These are phyloP conservation scores for Cyphotilapia sp. DNA, from an alignment of 2,113 vertebrate genomes.

Conservation along the genomic window DNA sequence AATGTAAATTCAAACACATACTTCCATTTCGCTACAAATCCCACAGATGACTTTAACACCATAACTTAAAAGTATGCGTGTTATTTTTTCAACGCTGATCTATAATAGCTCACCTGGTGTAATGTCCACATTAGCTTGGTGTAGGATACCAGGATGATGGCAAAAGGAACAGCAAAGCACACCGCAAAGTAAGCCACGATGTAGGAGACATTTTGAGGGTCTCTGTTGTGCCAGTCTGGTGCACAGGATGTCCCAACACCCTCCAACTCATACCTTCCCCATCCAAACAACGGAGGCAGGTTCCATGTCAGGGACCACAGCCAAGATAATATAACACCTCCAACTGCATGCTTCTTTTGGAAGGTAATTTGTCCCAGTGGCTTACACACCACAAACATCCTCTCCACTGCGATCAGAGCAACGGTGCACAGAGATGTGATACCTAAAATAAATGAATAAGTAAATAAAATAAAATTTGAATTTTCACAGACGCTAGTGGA, in stretches of 20 bases:
- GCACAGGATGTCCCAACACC: constrained; percentile 71
- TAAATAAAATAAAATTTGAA: not conserved
- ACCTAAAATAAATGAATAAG: constrained; percentile 29
- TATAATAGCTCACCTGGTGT: constrained; percentile 49
- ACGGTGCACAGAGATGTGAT: constrained; percentile 73
- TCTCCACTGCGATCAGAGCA: constrained; percentile 71
- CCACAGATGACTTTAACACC: not conserved
- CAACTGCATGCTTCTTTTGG: constrained; percentile 52
- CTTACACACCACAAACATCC: constrained; percentile 69
- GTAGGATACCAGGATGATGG: constrained; percentile 61
- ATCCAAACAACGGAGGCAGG: constrained; percentile 68
- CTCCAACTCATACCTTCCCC: constrained; percentile 73
- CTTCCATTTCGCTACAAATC: not conserved
- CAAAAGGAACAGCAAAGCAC: constrained; percentile 70
- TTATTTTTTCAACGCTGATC: not conserved
- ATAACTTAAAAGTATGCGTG: not conserved
- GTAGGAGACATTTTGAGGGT: constrained; percentile 69
- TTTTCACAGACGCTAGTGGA: not conserved
- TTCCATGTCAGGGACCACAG: constrained; percentile 73
- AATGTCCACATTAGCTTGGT: constrained; percentile 64
- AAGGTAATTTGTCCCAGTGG: constrained; percentile 63
- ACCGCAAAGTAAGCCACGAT: constrained; percentile 68
- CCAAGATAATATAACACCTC: constrained; percentile 63
- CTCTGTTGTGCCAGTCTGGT: constrained; percentile 69
- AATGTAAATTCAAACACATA: not conserved